Base-by-base conservation (phyloP, 2,888 invertebrate genomes). In the Gari tellinella region DNA sequence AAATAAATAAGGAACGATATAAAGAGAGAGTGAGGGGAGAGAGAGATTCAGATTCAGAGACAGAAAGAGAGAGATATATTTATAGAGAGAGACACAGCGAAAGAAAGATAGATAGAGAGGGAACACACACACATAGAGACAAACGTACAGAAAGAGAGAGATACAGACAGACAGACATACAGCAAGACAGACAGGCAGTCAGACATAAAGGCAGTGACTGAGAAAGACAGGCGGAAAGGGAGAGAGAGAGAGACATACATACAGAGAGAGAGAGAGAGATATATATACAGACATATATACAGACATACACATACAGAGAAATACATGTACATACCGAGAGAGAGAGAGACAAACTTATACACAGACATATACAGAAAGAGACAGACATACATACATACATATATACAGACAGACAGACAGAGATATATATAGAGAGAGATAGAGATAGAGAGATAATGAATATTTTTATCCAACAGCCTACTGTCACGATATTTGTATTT, bases 171-270 rank as follows among this genome's bases (percentile, higher is more conserved):
- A 45, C 12, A 62, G 31, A 68, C 19, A 52, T 40, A 45, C n/a
- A 61, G 61, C 61, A 15, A 48, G 37, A 53, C 43, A 60, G 60
- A 72, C 38, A 60, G 49, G 43, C 46, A 67, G 60, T 43, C 41
- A 55, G 61, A 72, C 60, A 53, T 46, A 72, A 25, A 31, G 31
- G 10, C 10, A 31, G 31, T 31, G 31, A 31, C 4, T 7, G 5
- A 31, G 31, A 31, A 4, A 31, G 31, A 31, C 5, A 31, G 10
- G 31, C 31, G 10, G 31, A 31, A n/a, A n/a, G 31, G 4, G 10
- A 31, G 10, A 31, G 31, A 31, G 31, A 31, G 10, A 10, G 5
- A 31, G 31, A 31, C 31, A 31, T 4, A 31, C 4, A 7, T 31
- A 4, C 5, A 31, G 31, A 31, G 10, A 31, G 4, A 31, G 31